Percentiles rank a stretch among this genome's conserved stretches.
phyloP scores from a whole-genome alignment of 2,113 vertebrate genomes.

The Chaetodon trifascialis region DNA sequence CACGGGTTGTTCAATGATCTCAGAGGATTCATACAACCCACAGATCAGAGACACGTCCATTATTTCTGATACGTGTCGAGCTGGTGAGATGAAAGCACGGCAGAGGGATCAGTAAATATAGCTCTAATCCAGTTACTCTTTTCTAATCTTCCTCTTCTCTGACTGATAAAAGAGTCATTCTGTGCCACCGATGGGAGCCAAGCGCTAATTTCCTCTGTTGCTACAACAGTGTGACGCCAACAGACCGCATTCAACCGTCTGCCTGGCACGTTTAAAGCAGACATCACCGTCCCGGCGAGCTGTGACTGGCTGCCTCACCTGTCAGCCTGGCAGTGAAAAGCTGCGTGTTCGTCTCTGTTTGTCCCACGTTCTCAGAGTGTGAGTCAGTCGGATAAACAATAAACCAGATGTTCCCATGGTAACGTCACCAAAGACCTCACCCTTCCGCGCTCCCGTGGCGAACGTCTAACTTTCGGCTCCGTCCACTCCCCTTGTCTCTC shows the following conservation, averaged over 20 bases:
- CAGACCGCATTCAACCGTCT: not conserved
- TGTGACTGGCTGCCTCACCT: not conserved
- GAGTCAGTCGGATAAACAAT: slow-evolving; percentile 47
- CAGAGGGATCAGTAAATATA: not conserved
- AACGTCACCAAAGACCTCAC: slow-evolving; percentile 38
- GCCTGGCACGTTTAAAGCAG: not conserved
- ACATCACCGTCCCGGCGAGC: not conserved
- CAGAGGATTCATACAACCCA: not conserved
- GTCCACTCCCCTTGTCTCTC: not conserved
- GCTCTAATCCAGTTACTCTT: not conserved
- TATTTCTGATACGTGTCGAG: not conserved
- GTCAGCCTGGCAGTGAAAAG: not conserved
- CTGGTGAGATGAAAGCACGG: not conserved
- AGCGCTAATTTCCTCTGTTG: not conserved
- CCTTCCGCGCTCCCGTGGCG: not conserved
- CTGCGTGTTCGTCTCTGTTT: not conserved
- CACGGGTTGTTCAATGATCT: not conserved
- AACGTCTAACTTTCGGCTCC: slow-evolving; percentile 1
- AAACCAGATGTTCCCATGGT: slow-evolving; percentile 41
- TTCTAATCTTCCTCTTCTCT: not conserved
- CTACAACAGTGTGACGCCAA: not conserved
- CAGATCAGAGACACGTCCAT: not conserved
- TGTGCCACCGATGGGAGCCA: not conserved
- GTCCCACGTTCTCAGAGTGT: slow-evolving; percentile 34
- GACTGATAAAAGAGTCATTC: not conserved